Base-by-base conservation (phyloP, 2,113 vertebrate genomes). In the Mormyrus lacerda region DNA sequence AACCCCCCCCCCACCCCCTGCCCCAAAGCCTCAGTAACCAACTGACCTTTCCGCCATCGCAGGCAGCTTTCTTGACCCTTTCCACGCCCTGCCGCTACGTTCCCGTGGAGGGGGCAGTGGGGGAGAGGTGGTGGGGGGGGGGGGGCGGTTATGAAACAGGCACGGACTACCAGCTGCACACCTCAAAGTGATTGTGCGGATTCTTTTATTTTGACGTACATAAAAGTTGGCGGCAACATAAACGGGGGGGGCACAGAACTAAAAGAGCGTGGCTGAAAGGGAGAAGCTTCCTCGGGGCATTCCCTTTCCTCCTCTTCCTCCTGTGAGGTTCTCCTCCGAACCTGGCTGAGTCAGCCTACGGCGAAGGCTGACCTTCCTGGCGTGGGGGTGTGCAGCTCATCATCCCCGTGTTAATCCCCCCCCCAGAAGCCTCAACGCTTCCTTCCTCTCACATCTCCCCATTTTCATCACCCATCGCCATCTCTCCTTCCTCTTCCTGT, bases 1-100 rank as follows among this genome's bases (percentile, higher is more conserved):
- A 94, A 96, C n/a, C n/a, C n/a, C n/a, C n/a, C n/a, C n/a, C 96
- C 95, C 92, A 91, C 53, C 90, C 91, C 94, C 92, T 92, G 5
- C 84, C 24, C 44, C 47, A 48, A 35, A 84, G 87, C 69, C 88
- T 69, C 89, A 87, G 88, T 90, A 90, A 89, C 91, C 31, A 39
- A 73, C 83, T 90, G 44, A 76, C 27, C 69, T 85, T 82, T 44
- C 35, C 15, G 7, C 31, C 15, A 31, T 50, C n/a, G 47, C 21
- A n/a, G 84, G 84, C 21, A 11, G 47, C 84, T 85, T 85, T 50
- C n/a, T 11, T 24, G 35, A 69, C 27, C 17, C 24, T 10, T 53
- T 24, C 7, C 87, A 35, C 9, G 11, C 24, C 45, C 84, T 11
- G 24, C 11, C 50, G 0, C 50, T 3, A n/a, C 27, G 65, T 31